Percentiles rank a stretch among this genome's conserved stretches.
These are phyloP conservation scores for Calidris pugnax DNA, from an alignment of 2,113 vertebrate genomes.

Conservation along the genomic window DNA sequence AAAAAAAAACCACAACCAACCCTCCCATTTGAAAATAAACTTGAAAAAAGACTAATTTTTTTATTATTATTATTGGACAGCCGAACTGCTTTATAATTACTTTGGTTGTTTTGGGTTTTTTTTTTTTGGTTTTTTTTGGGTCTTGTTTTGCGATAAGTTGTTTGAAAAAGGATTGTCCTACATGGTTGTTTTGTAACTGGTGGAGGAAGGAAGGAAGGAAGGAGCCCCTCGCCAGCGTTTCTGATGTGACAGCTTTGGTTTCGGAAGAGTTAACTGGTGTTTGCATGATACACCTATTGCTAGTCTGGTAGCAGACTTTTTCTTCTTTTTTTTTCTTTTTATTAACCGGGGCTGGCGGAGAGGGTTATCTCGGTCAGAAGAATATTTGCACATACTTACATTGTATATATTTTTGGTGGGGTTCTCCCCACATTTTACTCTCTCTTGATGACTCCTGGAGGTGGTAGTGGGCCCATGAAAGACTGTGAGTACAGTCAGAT, in stretches of 20 bases:
- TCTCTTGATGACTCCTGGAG: conserved; percentile 89
- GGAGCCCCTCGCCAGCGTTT: neutral
- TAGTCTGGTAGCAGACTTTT: conserved; percentile 42
- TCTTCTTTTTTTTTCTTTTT: neutral
- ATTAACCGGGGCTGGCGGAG: conserved; percentile 33
- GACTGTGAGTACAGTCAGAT: conserved; percentile 98
- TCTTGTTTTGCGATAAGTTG: conserved; percentile 29
- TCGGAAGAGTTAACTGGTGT: conserved; percentile 52
- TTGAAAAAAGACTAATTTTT: conserved; percentile 1
- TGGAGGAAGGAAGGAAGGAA: conserved; percentile 25
- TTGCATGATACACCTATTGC: conserved; percentile 53
- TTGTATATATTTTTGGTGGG: conserved; percentile 64
- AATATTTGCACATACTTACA: conserved; percentile 17
- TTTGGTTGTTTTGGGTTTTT: neutral
- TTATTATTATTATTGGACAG: neutral
- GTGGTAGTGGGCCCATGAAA: conserved; percentile 92
- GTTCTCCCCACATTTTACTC: conserved; percentile 67
- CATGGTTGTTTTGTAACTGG: conserved; percentile 24
- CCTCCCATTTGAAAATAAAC: conserved; percentile 54
- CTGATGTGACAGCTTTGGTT: conserved; percentile 58
- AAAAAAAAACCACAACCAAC: too few relatives aligned
- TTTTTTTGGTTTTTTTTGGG: neutral
- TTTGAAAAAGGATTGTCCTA: conserved; percentile 20
- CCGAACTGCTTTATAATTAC: neutral
- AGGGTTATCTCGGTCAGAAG: conserved; percentile 35